Evolutionary conservation across 1,140 invertebrate genomes (phyloP).

Genomic region (Calosoma granatense): DNA sequence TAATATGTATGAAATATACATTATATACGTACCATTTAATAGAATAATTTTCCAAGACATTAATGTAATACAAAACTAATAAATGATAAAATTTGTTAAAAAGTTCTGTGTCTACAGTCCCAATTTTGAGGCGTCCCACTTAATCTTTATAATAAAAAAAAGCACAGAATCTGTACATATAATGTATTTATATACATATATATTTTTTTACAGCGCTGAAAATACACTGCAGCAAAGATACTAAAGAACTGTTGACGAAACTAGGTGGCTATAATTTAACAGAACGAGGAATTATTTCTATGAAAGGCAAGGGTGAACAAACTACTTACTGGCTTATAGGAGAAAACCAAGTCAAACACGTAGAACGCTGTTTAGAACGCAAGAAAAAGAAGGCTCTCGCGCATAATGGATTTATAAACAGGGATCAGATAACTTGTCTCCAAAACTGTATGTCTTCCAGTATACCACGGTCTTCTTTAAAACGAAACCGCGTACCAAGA

Average conservation of each 20-base stretch:
- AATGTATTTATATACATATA: neutral
- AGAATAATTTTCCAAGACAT: too few species aligned
- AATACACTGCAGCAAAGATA: slow-evolving; percentile 75
- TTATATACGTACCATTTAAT: too few species aligned
- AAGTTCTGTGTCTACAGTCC: too few species aligned
- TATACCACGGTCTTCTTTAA: slow-evolving; percentile 51
- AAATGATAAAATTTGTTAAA: too few species aligned
- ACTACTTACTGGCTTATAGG: slow-evolving; percentile 79
- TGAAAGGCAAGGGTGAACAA: slow-evolving; percentile 82
- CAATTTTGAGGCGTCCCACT: too few species aligned
- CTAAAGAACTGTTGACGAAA: slow-evolving; percentile 59
- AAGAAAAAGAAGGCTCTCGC: slow-evolving; percentile 21
- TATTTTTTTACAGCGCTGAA: slow-evolving; percentile 50
- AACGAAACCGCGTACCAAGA: slow-evolving; percentile 46
- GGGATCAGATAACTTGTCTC: slow-evolving; percentile 24
- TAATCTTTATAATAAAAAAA: too few species aligned
- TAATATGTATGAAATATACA: too few species aligned
- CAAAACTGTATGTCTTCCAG: slow-evolving; percentile 19
- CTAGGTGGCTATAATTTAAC: slow-evolving; percentile 68
- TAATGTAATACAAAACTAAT: too few species aligned
- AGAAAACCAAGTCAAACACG: slow-evolving; percentile 50
- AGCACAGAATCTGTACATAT: neutral
- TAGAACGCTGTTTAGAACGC: slow-evolving; percentile 41
- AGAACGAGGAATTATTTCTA: slow-evolving; percentile 67
- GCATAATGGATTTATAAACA: too few species aligned